These are phyloP conservation scores for Puma concolor DNA, from an alignment of 2,113 vertebrate genomes.

Conservation along the genomic window DNA sequence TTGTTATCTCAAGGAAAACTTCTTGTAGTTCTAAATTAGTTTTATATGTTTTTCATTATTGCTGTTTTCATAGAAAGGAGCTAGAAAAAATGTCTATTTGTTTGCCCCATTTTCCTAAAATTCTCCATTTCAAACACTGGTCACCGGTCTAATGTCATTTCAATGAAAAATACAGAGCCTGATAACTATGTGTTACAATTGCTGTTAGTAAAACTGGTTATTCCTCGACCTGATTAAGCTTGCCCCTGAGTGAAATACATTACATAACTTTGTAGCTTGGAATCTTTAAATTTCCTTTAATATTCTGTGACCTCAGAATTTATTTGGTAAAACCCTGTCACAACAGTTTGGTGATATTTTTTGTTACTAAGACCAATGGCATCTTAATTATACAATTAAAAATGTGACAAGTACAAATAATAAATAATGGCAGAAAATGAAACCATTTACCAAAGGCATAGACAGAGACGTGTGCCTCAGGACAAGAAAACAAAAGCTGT, in stretches of 20 bases:
- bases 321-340: not conserved
- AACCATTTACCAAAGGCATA: conserved; percentile 67
- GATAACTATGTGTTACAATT: not conserved
- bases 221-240: not conserved
- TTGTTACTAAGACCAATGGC: conserved; percentile 59
- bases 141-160: not conserved
- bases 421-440: conserved; percentile 70
- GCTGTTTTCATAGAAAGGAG: not conserved
- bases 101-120: not conserved
- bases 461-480: conserved; percentile 57
- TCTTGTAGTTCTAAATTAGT: not conserved
- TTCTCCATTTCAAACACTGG: not conserved
- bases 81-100: not conserved
- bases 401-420: conserved; percentile 73
- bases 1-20: not conserved
- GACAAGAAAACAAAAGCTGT: conserved; percentile 71
- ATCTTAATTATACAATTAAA: conserved; percentile 78
- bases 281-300: conserved; percentile 55
- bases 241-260: not conserved
- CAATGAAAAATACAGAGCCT: not conserved
- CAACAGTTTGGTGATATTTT: conserved; percentile 5
- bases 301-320: not conserved
- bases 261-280: not conserved
- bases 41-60: not conserved
- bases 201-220: not conserved